Evolutionary conservation across 2,888 invertebrate species (phyloP).

Genomic region (Callinectes sapidus): DNA sequence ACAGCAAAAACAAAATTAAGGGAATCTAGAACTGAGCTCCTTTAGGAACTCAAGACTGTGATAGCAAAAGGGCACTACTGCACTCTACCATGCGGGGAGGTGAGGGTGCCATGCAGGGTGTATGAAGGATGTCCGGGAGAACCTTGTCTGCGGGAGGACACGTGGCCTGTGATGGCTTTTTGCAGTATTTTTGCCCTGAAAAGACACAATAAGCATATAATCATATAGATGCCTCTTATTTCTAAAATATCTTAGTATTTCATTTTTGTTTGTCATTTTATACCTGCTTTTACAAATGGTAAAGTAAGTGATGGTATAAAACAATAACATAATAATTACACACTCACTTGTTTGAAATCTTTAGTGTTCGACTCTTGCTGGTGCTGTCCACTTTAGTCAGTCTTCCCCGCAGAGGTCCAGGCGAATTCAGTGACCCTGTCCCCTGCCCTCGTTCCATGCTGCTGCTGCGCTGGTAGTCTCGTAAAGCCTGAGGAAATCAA

Average conservation of each 20-base stretch:
- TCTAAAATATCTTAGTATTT: not conserved
- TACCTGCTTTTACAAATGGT: not conserved
- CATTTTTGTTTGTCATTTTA: not conserved
- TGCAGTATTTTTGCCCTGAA: constrained; percentile 67
- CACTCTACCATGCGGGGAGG: constrained; percentile 69
- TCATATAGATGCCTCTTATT: not conserved
- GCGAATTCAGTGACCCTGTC: constrained; percentile 66
- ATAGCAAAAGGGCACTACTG: constrained; percentile 50
- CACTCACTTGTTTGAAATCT: constrained; percentile 70
- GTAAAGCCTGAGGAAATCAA: constrained; percentile 53
- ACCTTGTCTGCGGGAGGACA: constrained; percentile 69
- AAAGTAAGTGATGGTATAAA: not conserved
- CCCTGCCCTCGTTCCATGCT: constrained; percentile 68
- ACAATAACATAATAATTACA: not conserved
- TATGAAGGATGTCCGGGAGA: constrained; percentile 62
- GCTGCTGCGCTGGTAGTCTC: constrained; percentile 68
- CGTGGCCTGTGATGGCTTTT: constrained; percentile 65
- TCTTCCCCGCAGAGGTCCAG: constrained; percentile 64
- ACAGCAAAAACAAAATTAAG: not conserved
- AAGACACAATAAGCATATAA: not conserved
- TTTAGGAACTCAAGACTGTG: constrained; percentile 11
- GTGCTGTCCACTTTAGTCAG: constrained; percentile 63
- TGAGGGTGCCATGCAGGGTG: constrained; percentile 69
- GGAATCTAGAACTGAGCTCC: not conserved
- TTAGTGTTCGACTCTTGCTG: constrained; percentile 63